Percentiles rank a stretch among this genome's conserved stretches.
Evolutionary conservation across 2,797 vertebrate species (phyloP).

Genomic region (Micrastur ruficollis): DNA sequence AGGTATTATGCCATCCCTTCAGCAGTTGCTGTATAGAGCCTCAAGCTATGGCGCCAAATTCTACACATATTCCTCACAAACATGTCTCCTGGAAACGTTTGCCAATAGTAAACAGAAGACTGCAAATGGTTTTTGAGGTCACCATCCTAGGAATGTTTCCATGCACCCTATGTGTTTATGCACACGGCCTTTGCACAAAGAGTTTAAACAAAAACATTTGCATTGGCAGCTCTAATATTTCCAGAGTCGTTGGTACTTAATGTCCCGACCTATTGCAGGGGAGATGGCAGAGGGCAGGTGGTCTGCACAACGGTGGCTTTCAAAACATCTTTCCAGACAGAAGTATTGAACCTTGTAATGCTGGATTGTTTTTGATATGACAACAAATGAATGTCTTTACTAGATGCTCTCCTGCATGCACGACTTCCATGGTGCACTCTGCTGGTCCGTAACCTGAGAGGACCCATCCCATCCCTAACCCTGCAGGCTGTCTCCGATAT

Average conservation of each 20-base stretch:
- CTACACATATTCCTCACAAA: neutral
- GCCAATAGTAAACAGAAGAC: neutral
- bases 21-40: neutral
- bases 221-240: neutral
- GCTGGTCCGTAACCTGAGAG: neutral
- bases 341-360: neutral
- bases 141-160: neutral
- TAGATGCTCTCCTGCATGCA: neutral
- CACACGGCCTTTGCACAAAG: neutral
- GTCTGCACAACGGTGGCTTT: neutral
- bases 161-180: neutral
- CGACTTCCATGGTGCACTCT: neutral
- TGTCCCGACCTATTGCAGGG: neutral
- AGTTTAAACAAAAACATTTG: neutral
- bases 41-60: conserved; percentile 2
- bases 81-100: neutral
- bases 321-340: neutral
- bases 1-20: neutral
- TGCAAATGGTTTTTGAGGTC: neutral
- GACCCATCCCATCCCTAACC: neutral
- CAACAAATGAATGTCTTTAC: neutral
- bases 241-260: neutral
- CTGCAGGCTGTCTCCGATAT: neutral
- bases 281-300: neutral
- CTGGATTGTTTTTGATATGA: neutral